phyloP scores from a whole-genome alignment of 1,140 invertebrate species.

The Eurosta solidaginis region DNA sequence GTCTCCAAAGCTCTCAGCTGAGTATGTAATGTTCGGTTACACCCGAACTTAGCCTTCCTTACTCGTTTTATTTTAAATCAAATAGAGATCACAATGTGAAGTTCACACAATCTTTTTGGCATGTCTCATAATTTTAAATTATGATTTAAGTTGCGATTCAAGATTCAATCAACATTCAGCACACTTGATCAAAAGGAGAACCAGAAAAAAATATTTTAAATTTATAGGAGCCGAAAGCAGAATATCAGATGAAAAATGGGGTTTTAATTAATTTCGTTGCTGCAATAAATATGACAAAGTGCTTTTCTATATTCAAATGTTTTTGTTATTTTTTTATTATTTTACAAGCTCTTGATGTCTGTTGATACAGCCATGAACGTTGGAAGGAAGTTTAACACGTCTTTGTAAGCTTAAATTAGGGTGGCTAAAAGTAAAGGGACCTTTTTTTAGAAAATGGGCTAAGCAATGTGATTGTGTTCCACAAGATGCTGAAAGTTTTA shows the following conservation, averaged over 20 bases:
- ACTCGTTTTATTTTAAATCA: background rate
- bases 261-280: constrained; percentile 10
- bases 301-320: background rate
- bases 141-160: background rate
- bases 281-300: background rate
- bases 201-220: background rate
- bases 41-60: no score
- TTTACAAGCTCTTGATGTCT: background rate
- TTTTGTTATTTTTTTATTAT: background rate
- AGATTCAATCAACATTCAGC: background rate
- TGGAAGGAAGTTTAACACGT: no score
- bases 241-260: background rate
- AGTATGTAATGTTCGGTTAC: no score
- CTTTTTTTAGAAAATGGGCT: no score
- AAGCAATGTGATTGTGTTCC: no score
- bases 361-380: no score
- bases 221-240: background rate
- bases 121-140: background rate
- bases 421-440: no score
- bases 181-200: background rate
- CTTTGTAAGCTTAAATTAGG: no score
- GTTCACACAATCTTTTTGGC: background rate
- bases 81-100: background rate
- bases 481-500: no score
- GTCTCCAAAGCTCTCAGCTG: no score